These are phyloP conservation scores for Argyra leucocephala DNA, from an alignment of 2,888 invertebrate genomes.

Conservation along the genomic window DNA sequence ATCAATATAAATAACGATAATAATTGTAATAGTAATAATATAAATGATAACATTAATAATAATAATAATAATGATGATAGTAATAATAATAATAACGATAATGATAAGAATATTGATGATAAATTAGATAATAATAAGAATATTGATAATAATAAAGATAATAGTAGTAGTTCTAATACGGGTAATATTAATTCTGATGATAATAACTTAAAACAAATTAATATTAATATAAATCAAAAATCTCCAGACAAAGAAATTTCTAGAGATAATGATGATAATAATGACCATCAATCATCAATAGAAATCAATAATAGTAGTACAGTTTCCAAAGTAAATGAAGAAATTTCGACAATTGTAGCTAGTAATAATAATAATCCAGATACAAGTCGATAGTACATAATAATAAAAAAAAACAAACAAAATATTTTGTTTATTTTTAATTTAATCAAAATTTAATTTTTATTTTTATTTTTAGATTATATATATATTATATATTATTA, in stretches of 20 bases:
- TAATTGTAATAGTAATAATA: background rate
- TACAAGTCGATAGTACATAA: slow-evolving; percentile 4
- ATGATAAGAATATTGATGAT: background rate
- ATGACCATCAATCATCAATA: background rate
- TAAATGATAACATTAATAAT: background rate
- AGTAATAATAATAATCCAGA: background rate
- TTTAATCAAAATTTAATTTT: slow-evolving; percentile 13
- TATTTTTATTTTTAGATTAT: slow-evolving; percentile 15
- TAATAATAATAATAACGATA: slow-evolving; percentile 4
- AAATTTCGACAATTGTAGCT: slow-evolving; percentile 1
- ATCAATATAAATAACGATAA: background rate
- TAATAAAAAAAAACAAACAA: background rate
- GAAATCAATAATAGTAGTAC: background rate
- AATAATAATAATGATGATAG: background rate
- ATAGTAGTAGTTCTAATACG: background rate
- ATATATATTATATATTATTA: slow-evolving; percentile 15
- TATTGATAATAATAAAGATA: background rate
- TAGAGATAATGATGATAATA: background rate
- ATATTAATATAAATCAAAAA: background rate
- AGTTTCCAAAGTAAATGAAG: background rate
- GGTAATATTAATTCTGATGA: background rate
- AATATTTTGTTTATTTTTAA: background rate
- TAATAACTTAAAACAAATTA: background rate
- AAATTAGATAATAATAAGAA: too few relatives aligned
- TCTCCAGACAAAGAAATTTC: background rate